Conservation (phyloP, 2,797 vertebrate genomes). For the Helicolenus hilgendorfi region DNA sequence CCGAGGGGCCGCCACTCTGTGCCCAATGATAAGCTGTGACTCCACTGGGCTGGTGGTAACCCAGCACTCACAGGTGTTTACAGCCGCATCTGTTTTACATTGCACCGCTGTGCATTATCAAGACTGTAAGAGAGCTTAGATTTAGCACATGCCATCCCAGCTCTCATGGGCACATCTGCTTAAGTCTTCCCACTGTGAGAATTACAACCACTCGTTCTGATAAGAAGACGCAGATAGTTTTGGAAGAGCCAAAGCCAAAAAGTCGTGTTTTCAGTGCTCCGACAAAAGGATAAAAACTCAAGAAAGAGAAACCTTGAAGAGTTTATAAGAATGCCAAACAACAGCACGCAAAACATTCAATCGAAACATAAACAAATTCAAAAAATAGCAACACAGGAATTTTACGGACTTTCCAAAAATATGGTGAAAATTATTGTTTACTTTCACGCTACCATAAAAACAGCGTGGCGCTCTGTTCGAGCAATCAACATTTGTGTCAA, state of each 20-base stretch:
- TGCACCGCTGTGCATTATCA: slow-evolving; percentile 60
- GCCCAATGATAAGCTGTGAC: slow-evolving; percentile 83
- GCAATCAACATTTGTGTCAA: slow-evolving; percentile 25
- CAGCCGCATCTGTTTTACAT: slow-evolving; percentile 88
- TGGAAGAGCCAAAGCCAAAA: not conserved
- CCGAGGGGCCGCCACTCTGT: slow-evolving; percentile 72
- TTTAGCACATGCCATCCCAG: slow-evolving; percentile 66
- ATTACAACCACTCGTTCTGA: slow-evolving; percentile 8
- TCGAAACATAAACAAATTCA: slow-evolving; percentile 8
- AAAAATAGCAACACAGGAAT: slow-evolving; percentile 36
- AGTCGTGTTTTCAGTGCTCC: not conserved
- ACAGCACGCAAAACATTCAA: not conserved
- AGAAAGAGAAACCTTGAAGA: not conserved
- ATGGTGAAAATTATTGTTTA: slow-evolving; percentile 51
- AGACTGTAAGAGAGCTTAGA: slow-evolving; percentile 58
- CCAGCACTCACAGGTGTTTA: slow-evolving; percentile 89
- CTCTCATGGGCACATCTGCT: slow-evolving; percentile 55
- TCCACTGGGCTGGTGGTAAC: slow-evolving; percentile 62
- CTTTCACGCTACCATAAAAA: slow-evolving; percentile 22
- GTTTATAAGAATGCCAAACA: slow-evolving; percentile 34
- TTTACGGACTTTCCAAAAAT: slow-evolving; percentile 48
- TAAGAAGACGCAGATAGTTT: not conserved
- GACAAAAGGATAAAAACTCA: not conserved
- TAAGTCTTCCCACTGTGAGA: slow-evolving; percentile 35
- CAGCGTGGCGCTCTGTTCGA: not conserved